These are phyloP conservation scores for Archivesica marissinica DNA, from an alignment of 1,140 invertebrate species.

Conservation along the genomic window DNA sequence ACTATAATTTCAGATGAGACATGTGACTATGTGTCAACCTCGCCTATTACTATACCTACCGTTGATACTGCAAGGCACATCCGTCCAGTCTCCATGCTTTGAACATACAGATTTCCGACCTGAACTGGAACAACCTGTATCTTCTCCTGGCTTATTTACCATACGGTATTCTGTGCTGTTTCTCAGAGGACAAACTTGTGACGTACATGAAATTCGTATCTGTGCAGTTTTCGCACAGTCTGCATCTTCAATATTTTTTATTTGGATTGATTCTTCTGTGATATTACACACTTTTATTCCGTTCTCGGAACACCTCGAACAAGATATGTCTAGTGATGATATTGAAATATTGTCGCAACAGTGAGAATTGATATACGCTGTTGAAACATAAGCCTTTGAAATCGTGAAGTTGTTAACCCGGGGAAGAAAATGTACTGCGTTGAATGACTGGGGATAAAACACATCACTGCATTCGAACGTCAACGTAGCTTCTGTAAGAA, in stretches of 20 bases:
- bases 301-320: not conserved
- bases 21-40: too few relatives aligned
- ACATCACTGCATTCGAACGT: not conserved
- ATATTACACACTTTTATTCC: slow-evolving; percentile 29
- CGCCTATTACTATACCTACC: too few relatives aligned
- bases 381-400: not conserved
- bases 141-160: slow-evolving; percentile 8
- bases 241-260: not conserved
- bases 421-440: not conserved
- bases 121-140: not conserved
- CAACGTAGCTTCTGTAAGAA: not conserved
- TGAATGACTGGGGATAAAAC: not conserved
- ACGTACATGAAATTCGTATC: not conserved
- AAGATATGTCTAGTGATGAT: not conserved
- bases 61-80: not conserved
- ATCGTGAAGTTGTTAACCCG: not conserved
- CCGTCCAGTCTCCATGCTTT: not conserved
- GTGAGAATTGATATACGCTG: not conserved
- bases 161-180: not conserved
- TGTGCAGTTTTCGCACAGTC: not conserved
- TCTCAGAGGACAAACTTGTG: not conserved
- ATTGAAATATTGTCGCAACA: not conserved
- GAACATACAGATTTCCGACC: not conserved
- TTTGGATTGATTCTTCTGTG: not conserved
- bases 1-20: too few relatives aligned